These are phyloP conservation scores for Crepidodera aurea DNA, from an alignment of 2,888 invertebrate genomes.

Conservation along the genomic window DNA sequence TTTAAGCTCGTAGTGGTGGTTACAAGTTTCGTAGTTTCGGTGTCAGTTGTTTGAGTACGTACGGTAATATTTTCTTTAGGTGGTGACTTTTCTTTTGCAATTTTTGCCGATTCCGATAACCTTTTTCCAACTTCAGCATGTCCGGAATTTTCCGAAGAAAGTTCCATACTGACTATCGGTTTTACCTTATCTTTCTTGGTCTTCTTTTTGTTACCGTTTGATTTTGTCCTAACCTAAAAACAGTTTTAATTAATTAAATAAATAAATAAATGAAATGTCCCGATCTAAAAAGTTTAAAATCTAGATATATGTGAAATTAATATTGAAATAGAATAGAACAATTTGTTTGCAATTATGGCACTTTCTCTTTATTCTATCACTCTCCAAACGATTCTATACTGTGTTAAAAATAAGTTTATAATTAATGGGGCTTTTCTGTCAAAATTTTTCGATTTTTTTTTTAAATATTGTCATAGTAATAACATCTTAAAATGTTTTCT, in stretches of 20 bases:
- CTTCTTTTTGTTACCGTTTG: constrained; percentile 50
- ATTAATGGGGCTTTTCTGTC: no score
- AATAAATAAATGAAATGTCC: no score
- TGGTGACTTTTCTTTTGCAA: constrained; percentile 40
- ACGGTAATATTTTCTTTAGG: constrained; percentile 47
- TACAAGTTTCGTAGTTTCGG: constrained; percentile 53
- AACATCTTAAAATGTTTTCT: no score
- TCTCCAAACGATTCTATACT: no score
- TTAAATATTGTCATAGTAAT: no score
- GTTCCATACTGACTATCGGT: constrained; percentile 34
- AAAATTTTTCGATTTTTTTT: no score
- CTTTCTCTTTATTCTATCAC: no score
- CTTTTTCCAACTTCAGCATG: constrained; percentile 23
- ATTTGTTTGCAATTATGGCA: no score
- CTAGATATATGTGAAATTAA: no score
- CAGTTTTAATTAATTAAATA: not conserved
- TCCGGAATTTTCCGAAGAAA: constrained; percentile 31
- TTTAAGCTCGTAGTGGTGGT: constrained; percentile 56
- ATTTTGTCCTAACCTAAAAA: constrained; percentile 43
- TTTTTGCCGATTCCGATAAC: constrained; percentile 17
- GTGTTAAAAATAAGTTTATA: no score
- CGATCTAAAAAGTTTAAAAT: no score
- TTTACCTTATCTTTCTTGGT: constrained; percentile 45
- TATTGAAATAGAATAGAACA: no score
- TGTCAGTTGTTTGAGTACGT: constrained; percentile 51